Conservation (phyloP, 2,113 vertebrate genomes). For the Enhydra lutris region DNA sequence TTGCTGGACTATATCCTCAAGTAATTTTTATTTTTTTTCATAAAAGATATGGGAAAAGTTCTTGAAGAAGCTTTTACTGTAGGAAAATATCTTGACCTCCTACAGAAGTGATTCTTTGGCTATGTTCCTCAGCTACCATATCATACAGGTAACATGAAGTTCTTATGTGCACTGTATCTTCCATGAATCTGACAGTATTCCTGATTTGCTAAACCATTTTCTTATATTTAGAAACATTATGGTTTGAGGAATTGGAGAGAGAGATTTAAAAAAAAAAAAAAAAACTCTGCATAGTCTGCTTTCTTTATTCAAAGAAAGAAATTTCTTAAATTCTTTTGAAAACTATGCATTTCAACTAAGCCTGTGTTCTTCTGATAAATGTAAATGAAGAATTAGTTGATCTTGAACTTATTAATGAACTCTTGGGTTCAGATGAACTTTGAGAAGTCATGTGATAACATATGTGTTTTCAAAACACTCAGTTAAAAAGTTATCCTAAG, state of each 20-base stretch:
- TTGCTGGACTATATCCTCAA: background rate
- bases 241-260: background rate
- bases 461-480: background rate
- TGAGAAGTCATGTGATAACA: background rate
- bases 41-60: background rate
- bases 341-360: background rate
- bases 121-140: background rate
- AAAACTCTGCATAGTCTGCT: background rate
- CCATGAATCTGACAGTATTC: background rate
- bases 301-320: background rate
- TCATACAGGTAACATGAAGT: background rate
- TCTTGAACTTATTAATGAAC: background rate
- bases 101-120: background rate
- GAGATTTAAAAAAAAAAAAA: no score
- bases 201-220: background rate
- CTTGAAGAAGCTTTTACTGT: background rate
- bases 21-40: background rate
- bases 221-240: background rate
- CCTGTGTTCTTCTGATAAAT: background rate
- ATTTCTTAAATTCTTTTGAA: background rate
- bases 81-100: background rate
- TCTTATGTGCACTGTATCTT: background rate
- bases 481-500: background rate
- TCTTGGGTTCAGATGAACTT: background rate
- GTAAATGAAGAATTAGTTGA: background rate